Evolutionary conservation across 2,113 vertebrate genomes (phyloP).

Genomic region (Sinocyclocheilus rhinocerous): DNA sequence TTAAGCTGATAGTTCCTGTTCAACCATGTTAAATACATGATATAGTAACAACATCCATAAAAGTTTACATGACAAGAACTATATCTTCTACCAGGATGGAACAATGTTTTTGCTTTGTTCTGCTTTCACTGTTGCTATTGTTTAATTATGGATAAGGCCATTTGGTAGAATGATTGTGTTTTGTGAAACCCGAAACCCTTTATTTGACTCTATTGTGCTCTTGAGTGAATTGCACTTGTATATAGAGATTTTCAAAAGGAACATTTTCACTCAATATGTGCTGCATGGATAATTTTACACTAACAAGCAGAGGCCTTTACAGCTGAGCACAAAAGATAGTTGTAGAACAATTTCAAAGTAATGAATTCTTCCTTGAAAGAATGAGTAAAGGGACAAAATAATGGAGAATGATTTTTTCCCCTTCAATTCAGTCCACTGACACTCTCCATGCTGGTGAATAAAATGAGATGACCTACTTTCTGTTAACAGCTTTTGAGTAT

Average conservation of each 20-base stretch:
- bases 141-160: not conserved
- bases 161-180: not conserved
- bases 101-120: not conserved
- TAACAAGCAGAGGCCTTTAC: conserved; percentile 18
- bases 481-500: not conserved
- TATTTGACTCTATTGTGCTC: not conserved
- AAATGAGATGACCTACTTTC: conserved; percentile 29
- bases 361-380: conserved; percentile 25
- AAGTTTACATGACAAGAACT: not conserved
- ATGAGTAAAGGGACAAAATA: conserved; percentile 19
- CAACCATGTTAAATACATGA: not conserved
- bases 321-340: not conserved
- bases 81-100: not conserved
- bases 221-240: conserved; percentile 9
- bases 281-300: conserved; percentile 24
- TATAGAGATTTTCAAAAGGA: not conserved
- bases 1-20: not conserved
- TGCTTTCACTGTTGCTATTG: not conserved
- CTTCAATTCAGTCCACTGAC: conserved; percentile 16
- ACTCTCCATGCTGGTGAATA: conserved; percentile 16
- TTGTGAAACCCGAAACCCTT: not conserved
- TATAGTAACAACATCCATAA: not conserved
- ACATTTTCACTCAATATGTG: not conserved
- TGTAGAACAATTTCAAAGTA: conserved; percentile 29
- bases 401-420: not conserved